Conservation (phyloP, 2,888 invertebrate genomes). For the Ypsolopha scabrella region DNA sequence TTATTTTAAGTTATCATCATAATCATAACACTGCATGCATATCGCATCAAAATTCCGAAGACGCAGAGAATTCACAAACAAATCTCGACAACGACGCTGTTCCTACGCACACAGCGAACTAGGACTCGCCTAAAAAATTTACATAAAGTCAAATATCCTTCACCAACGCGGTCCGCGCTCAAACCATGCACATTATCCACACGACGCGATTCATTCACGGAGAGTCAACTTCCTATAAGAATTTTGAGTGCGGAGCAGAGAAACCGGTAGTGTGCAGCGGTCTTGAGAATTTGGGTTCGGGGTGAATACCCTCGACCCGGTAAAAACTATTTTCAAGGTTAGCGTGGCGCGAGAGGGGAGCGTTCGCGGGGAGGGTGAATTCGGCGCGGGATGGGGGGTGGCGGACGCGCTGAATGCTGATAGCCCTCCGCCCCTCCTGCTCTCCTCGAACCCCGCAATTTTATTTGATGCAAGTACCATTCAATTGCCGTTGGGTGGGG, state of each 20-base stretch:
- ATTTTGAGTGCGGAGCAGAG: slow-evolving; percentile 21
- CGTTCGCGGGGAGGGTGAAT: slow-evolving; percentile 26
- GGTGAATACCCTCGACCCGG: slow-evolving; percentile 68
- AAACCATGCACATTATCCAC: slow-evolving; percentile 32
- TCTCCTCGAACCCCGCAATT: background rate
- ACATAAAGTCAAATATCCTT: slow-evolving; percentile 61
- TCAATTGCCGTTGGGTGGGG: background rate
- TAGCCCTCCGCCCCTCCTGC: slow-evolving; percentile 31
- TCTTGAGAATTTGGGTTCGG: slow-evolving; percentile 64
- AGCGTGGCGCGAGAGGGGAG: slow-evolving; percentile 56
- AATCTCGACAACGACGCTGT: slow-evolving; percentile 32
- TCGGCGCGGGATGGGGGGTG: slow-evolving; percentile 17
- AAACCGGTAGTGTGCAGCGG: slow-evolving; percentile 49
- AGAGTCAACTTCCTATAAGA: slow-evolving; percentile 36
- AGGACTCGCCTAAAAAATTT: slow-evolving; percentile 54
- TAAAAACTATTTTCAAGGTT: slow-evolving; percentile 72
- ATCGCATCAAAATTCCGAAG: slow-evolving; percentile 40
- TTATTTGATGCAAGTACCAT: background rate
- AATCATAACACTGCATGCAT: background rate
- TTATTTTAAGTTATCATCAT: background rate
- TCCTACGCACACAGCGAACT: slow-evolving; percentile 24
- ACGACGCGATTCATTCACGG: slow-evolving; percentile 26
- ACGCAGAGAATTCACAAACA: slow-evolving; percentile 33
- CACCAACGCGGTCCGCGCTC: slow-evolving; percentile 41
- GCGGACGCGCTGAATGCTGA: slow-evolving; percentile 66